Conservation (phyloP, 2,797 vertebrate genomes). For the Anisognathus igniventris region DNA sequence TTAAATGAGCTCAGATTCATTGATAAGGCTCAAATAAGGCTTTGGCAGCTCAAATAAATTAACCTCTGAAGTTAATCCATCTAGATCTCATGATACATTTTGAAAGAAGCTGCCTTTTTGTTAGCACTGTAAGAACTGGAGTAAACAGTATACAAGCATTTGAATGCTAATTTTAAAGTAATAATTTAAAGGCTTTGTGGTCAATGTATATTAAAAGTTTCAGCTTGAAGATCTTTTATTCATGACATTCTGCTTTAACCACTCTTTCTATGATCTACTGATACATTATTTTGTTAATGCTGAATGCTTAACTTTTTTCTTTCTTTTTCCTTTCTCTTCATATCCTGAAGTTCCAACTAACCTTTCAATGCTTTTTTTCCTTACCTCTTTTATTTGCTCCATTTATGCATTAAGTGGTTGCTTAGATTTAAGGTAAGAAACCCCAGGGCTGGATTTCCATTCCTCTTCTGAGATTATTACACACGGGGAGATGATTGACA, state of each 20-base stretch:
- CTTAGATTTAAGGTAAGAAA: conserved; percentile 99
- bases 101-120: not conserved
- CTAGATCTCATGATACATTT: not conserved
- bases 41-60: not conserved
- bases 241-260: conserved; percentile 81
- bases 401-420: conserved; percentile 96
- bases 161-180: conserved; percentile 1
- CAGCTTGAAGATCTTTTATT: conserved; percentile 68
- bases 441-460: conserved; percentile 78
- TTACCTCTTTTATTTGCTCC: conserved; percentile 87
- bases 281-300: conserved; percentile 81
- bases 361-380: conserved; percentile 84
- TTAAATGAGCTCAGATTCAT: not conserved
- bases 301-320: conserved; percentile 82
- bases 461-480: conserved; percentile 76
- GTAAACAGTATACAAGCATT: not conserved
- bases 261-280: conserved; percentile 78
- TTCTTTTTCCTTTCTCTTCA: conserved; percentile 78
- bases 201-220: conserved; percentile 53
- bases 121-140: not conserved
- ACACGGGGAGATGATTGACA: conserved; percentile 72
- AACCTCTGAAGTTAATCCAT: not conserved
- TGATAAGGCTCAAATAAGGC: not conserved
- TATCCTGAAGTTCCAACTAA: conserved; percentile 83
- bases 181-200: conserved; percentile 6